Percentiles rank a stretch among this genome's conserved stretches.
Evolutionary conservation across 2,797 vertebrate species (phyloP).

Genomic region (Anguilla anguilla): DNA sequence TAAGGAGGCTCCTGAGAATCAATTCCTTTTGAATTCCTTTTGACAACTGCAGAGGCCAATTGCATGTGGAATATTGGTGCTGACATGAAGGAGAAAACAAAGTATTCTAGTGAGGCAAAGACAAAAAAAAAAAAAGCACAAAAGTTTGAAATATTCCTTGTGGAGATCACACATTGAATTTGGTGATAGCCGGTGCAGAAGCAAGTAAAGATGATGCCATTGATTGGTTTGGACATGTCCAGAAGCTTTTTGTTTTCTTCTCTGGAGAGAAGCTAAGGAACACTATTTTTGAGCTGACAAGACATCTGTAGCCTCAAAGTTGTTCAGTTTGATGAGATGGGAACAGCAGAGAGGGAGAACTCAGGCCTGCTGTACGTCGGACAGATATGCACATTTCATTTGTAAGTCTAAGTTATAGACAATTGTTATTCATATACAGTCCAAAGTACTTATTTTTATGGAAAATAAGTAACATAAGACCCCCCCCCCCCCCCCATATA

Average conservation of each 20-base stretch:
- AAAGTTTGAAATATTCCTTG: background rate
- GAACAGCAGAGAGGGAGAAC: background rate
- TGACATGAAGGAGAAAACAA: background rate
- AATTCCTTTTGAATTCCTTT: background rate
- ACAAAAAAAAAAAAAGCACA: background rate
- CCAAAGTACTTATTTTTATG: no score
- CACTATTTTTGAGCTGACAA: background rate
- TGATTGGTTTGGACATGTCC: slow-evolving; percentile 2
- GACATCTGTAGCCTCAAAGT: background rate
- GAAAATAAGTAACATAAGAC: no score
- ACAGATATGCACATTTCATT: background rate
- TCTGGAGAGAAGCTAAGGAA: background rate
- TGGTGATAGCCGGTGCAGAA: background rate
- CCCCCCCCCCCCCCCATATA: no score
- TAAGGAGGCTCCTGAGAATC: background rate
- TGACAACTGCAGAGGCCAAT: background rate
- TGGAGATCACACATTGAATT: background rate
- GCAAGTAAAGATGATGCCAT: background rate
- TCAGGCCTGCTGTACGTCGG: background rate
- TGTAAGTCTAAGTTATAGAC: background rate
- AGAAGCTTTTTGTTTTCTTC: background rate
- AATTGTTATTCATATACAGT: no score
- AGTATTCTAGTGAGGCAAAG: background rate
- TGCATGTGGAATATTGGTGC: background rate
- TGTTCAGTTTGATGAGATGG: background rate